phyloP scores from a whole-genome alignment of 2,113 vertebrate species.

The Azemiops feae region DNA sequence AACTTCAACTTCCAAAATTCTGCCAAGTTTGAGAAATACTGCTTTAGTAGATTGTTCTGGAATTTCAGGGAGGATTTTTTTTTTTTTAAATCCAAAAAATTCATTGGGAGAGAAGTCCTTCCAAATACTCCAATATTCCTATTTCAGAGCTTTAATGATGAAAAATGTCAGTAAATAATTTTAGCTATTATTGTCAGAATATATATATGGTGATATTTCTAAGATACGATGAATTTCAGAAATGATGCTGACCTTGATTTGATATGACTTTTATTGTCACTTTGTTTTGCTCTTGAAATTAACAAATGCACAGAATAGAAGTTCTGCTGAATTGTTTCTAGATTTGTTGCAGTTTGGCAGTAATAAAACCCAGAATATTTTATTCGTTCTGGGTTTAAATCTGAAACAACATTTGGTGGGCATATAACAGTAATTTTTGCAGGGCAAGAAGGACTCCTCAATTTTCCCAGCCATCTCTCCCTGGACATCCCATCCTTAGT shows the following conservation, averaged over 20 bases:
- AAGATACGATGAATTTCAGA: background rate
- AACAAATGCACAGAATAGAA: background rate
- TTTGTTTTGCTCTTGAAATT: background rate
- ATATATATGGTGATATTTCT: background rate
- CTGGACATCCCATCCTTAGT: background rate
- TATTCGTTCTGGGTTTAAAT: background rate
- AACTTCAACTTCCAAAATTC: background rate
- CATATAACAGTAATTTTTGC: background rate
- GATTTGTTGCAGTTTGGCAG: background rate
- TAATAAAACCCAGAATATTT: background rate
- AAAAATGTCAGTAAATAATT: background rate
- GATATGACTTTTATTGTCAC: background rate
- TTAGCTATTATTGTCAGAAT: background rate
- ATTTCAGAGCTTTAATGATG: background rate
- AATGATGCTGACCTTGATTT: background rate
- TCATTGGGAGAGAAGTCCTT: background rate
- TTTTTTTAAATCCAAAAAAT: no score
- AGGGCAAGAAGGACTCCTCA: background rate
- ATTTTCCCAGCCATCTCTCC: background rate
- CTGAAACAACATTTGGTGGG: background rate
- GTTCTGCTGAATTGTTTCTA: background rate
- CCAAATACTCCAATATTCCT: background rate
- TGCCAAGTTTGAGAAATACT: background rate
- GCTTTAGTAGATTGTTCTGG: background rate
- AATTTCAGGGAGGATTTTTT: background rate